These are phyloP conservation scores for Alcis repandata DNA, from an alignment of 2,888 invertebrate genomes.

Conservation along the genomic window DNA sequence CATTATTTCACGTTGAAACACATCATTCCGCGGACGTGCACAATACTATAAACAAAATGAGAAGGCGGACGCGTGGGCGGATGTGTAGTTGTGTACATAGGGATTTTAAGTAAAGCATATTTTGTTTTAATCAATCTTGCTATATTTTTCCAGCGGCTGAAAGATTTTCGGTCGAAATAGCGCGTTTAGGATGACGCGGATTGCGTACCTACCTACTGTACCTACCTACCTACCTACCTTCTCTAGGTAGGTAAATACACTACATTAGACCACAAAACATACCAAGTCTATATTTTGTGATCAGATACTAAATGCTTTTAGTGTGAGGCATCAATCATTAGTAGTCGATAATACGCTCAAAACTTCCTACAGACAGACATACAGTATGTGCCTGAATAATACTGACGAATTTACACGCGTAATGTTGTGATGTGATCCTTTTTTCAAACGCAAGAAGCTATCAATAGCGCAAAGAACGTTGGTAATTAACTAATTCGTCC, in stretches of 20 bases:
- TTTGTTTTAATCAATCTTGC: constrained; percentile 54
- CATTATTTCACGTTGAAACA: constrained; percentile 78
- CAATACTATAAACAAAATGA: constrained; percentile 77
- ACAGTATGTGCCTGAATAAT: too few species aligned
- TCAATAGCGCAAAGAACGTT: background rate
- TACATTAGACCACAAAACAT: too few species aligned
- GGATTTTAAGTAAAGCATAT: constrained; percentile 65
- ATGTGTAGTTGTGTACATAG: constrained; percentile 71
- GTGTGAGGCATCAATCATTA: background rate
- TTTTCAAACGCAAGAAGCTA: background rate
- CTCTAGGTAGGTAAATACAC: too few species aligned
- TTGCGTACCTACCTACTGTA: constrained; percentile 6
- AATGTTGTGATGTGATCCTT: background rate
- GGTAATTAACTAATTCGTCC: constrained; percentile 4
- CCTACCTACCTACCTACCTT: background rate
- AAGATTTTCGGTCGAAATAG: constrained; percentile 22
- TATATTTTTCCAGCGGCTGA: constrained; percentile 22
- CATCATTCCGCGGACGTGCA: constrained; percentile 74
- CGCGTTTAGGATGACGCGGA: constrained; percentile 11
- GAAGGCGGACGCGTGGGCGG: constrained; percentile 68
- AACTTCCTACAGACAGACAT: background rate
- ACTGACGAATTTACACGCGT: too few species aligned
- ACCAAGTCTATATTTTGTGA: too few species aligned
- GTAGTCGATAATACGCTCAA: background rate
- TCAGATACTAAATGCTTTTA: too few species aligned